Base-by-base conservation (phyloP, 2,113 vertebrate genomes). In the Platysteira castanea region DNA sequence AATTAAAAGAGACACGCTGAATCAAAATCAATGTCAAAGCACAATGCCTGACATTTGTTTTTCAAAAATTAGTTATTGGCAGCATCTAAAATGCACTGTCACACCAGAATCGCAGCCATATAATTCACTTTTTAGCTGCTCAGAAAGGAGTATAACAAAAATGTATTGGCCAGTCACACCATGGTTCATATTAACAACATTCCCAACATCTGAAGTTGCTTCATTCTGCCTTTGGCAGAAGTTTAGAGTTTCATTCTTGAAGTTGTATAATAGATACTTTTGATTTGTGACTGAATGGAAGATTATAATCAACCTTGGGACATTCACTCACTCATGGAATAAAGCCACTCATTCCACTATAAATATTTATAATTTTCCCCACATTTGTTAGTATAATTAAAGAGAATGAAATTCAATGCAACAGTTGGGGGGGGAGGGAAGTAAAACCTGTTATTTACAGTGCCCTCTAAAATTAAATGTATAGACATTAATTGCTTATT, bases 321-420 rank as follows among this genome's bases (percentile, higher is more conserved):
- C 69, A 74, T 47, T 96, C 92, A 64, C 81, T 95, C 30, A 59
- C 75, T 90, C 68, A 52, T 59, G 85, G 92, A 96, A 96, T 80
- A 93, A 91, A 96, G 95, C 90, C 85, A 81, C 68, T 14, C 80
- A 88, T 91, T 88, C 85, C 90, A 95, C 75, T 88, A 94, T 97
- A 97, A 95, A 97, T 96, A 96, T 97, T 96, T 96, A 97, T 96
- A 59, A 75, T 93, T 91, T 95, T 63, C 84, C 64, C 75, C 93
- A 89, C 93, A 95, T 96, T 96, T 96, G 95, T 96, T 93, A 97
- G 93, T 87, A 91, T 94, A 97, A 97, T 96, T 95, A 95, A 95
- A 91, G 89, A 90, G 87, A 95, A 94, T 28, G 79, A 96, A 95
- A 96, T 96, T 95, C 93, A 95, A 92, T 71, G 92, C 95, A 96